Evolutionary conservation across 2,888 invertebrate genomes (phyloP).

Genomic region (Hydrotaea diabolus): DNA sequence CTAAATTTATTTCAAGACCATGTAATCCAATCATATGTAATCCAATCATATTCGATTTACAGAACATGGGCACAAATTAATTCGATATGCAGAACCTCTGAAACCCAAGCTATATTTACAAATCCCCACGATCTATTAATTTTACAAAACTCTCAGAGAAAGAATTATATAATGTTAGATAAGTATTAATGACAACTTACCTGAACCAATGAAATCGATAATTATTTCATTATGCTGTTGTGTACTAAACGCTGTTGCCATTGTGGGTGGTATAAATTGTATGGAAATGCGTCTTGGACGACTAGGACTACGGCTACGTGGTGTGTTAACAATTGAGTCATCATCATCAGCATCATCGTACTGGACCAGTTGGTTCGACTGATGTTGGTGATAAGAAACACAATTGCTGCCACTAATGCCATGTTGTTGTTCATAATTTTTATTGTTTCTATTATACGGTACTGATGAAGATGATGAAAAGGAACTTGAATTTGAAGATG

Average conservation of each 20-base stretch:
- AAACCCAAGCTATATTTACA: too few species aligned
- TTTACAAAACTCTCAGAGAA: too few species aligned
- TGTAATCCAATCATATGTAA: too few species aligned
- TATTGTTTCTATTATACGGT: constrained; percentile 58
- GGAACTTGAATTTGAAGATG: constrained; percentile 69
- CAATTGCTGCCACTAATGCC: constrained; percentile 59
- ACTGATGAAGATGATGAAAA: constrained; percentile 67
- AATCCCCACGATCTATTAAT: too few species aligned
- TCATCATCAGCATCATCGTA: constrained; percentile 69
- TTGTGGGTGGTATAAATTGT: constrained; percentile 76
- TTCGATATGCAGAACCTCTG: too few species aligned
- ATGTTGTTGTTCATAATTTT: constrained; percentile 59
- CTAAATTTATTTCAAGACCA: too few species aligned
- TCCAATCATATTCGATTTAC: too few species aligned
- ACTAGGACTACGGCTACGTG: constrained; percentile 68
- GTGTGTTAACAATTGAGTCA: constrained; percentile 48
- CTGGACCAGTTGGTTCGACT: constrained; percentile 59
- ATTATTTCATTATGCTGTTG: constrained; percentile 83
- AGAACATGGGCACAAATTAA: too few species aligned
- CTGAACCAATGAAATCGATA: constrained; percentile 84
- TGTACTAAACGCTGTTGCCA: constrained; percentile 78
- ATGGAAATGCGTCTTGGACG: constrained; percentile 64
- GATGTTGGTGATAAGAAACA: constrained; percentile 64
- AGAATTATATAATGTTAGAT: too few species aligned
- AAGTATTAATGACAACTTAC: constrained; percentile 80